Evolutionary conservation across 2,888 invertebrate species (phyloP), one percentile per base, ranked within the genome.

Genomic region (Leptura quadrifasciata): DNA sequence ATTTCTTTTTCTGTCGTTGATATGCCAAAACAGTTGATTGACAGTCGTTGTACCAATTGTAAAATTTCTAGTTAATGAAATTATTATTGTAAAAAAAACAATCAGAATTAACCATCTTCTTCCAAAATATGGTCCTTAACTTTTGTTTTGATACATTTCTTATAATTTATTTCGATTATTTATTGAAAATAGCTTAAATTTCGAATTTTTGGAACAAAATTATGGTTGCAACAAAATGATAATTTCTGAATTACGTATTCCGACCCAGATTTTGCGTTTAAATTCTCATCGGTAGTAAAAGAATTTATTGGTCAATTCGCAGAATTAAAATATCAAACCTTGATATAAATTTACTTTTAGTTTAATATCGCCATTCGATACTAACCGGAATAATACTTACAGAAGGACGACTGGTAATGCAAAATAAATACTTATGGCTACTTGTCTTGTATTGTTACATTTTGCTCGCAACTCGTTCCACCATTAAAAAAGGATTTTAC

Each of bases 321-420:
- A 69, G 72, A 76, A 69, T 63, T 64, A 39, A 67, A 67, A 12
- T 21, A 58, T 70, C 64, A 63, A 76, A 78, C 78, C 80, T 80
- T 78, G 78, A 75, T 75, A 75, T 75, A 75, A 68, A 71, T 79
- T 80, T 52, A 74, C 76, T 76, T 75, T 72, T 47, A 47, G 12
- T 47, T 47, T 47, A 75, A 72, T 68, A 72, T 75, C 71, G 74
- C 75, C 76, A 75, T 79, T 72, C 60, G 52, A 74, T 63, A 70
- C 24, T 76, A 76, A 76, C 75, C 77, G 79, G 79, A 76, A 79
- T 79, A 77, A 77, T 76, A 67, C 57, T 21, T n/a, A 47, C n/a
- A 76, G 76, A 78, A 78, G 79, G 79, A 74, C 76, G 61, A 77
- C 79, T 52, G 68, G 77, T 79, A 69, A 64, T 71, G 64, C 55